Conservation (phyloP, 2,113 vertebrate genomes). For the Austrofundulus limnaeus region DNA sequence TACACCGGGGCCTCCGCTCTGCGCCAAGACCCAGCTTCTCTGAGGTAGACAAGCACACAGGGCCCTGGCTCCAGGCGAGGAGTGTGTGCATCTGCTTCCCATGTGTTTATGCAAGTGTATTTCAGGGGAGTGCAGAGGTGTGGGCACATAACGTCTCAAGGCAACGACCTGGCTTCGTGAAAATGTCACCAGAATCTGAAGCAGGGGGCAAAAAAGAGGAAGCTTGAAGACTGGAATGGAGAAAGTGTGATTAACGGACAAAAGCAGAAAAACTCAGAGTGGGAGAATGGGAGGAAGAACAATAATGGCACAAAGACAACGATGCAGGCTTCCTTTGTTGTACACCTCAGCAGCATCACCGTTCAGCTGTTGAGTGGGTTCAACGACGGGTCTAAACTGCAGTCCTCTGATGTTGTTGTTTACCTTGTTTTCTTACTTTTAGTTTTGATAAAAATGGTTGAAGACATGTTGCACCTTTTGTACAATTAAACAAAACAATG, state of each 20-base stretch:
- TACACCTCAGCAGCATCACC: conserved; percentile 26
- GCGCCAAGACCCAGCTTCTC: conserved; percentile 60
- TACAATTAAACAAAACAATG: neutral
- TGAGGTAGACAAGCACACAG: conserved; percentile 54
- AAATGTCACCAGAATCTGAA: conserved; percentile 71
- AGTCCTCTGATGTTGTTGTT: conserved; percentile 7
- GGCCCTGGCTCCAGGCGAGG: conserved; percentile 55
- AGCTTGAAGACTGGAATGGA: conserved; percentile 24
- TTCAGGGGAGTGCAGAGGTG: conserved; percentile 39
- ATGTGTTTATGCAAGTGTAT: conserved; percentile 1
- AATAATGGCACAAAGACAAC: conserved; percentile 36
- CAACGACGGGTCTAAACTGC: conserved; percentile 26
- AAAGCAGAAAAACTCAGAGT: conserved; percentile 29
- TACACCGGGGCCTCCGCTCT: conserved; percentile 60
- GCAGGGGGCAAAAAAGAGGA: conserved; percentile 35
- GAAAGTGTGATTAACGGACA: conserved; percentile 55
- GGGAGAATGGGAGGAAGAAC: conserved; percentile 36
- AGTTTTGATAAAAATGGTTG: neutral
- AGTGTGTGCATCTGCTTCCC: conserved; percentile 22
- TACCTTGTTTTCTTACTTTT: neutral
- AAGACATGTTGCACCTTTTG: neutral
- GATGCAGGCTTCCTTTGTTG: conserved; percentile 20
- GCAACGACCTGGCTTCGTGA: conserved; percentile 66
- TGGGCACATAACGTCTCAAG: conserved; percentile 61
- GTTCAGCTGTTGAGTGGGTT: conserved; percentile 28